Percentiles rank a stretch among this genome's conserved stretches.
Conservation (phyloP, 2,888 invertebrate genomes). For the Oegoconia quadripuncta region DNA sequence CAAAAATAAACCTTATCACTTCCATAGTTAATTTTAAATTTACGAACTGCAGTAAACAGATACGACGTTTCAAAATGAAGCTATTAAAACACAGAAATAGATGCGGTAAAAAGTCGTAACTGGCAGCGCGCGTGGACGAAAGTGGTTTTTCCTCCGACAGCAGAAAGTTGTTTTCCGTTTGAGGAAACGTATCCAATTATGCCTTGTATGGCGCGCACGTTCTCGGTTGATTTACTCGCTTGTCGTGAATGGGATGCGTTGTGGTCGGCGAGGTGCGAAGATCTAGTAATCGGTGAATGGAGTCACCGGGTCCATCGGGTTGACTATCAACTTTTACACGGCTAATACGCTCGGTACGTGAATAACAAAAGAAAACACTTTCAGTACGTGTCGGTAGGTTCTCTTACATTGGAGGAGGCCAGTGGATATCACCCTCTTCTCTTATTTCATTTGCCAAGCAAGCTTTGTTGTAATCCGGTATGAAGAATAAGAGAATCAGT, state of each 20-base stretch:
- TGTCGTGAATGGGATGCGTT: slow-evolving; percentile 74
- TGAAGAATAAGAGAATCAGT: no score
- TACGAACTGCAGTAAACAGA: slow-evolving; percentile 21
- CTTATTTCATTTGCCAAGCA: no score
- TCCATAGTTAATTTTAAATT: slow-evolving; percentile 31
- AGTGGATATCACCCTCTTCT: no score
- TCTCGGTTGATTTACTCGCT: slow-evolving; percentile 72
- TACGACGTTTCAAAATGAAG: slow-evolving; percentile 32
- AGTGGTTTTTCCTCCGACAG: slow-evolving; percentile 65
- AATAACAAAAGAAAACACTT: slow-evolving; percentile 5
- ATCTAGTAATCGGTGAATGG: slow-evolving; percentile 67
- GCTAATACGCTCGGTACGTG: slow-evolving; percentile 18
- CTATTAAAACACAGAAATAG: slow-evolving; percentile 59
- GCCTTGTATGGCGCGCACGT: slow-evolving; percentile 49
- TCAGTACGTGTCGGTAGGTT: not conserved
- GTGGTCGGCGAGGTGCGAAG: slow-evolving; percentile 69
- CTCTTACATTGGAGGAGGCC: not conserved
- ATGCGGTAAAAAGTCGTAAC: slow-evolving; percentile 69
- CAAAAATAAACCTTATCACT: slow-evolving; percentile 41
- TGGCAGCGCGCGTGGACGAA: slow-evolving; percentile 57
- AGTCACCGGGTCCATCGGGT: slow-evolving; percentile 36
- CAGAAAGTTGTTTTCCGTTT: slow-evolving; percentile 74
- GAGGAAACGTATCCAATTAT: slow-evolving; percentile 53
- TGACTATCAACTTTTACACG: slow-evolving; percentile 23
- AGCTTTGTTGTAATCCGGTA: no score